These are phyloP conservation scores for Propithecus deckenii DNA, from an alignment of 2,797 vertebrate species.

Conservation along the genomic window DNA sequence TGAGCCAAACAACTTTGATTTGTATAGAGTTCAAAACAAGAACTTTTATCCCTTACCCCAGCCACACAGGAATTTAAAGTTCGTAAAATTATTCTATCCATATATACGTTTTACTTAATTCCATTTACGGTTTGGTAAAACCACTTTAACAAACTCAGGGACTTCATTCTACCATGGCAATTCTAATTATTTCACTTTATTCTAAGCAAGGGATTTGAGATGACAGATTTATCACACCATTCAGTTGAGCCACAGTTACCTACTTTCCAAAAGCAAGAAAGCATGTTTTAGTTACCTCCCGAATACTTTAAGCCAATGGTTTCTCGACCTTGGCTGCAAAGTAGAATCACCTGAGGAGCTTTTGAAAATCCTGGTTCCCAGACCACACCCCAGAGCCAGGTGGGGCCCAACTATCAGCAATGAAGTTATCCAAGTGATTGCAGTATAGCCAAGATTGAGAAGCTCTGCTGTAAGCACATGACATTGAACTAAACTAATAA, in stretches of 20 bases:
- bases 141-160: neutral
- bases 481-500: neutral
- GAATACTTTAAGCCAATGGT: neutral
- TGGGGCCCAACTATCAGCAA: neutral
- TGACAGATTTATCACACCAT: neutral
- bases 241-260: neutral
- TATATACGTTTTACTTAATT: neutral
- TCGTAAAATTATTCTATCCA: neutral
- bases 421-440: neutral
- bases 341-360: neutral
- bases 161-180: neutral
- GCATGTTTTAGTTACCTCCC: neutral
- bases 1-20: neutral
- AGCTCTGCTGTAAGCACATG: neutral
- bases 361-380: neutral
- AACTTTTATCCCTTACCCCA: neutral
- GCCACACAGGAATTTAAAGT: neutral
- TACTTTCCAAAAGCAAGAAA: neutral
- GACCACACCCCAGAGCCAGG: neutral
- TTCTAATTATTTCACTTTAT: slow-evolving; percentile 36
- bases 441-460: neutral
- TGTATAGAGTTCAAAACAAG: neutral
- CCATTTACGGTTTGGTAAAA: neutral
- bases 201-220: slow-evolving; percentile 14
- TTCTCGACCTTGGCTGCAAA: neutral